phyloP scores from a whole-genome alignment of 23 tunicate genomes.

The Trididemnum clinides region DNA sequence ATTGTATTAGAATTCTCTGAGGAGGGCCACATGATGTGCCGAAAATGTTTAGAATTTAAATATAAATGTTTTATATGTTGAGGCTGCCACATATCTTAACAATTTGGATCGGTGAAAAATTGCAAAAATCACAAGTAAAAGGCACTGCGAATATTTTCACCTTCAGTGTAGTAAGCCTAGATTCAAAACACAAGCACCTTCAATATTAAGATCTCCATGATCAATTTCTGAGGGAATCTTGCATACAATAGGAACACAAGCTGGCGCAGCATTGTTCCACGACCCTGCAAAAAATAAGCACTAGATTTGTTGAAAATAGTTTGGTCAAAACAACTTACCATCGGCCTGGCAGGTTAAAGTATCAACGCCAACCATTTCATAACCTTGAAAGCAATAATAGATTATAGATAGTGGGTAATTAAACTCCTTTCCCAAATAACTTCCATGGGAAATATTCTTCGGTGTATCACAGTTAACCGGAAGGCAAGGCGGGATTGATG shows the following conservation, averaged over 20 bases:
- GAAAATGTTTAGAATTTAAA: too few species aligned
- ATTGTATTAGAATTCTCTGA: too few species aligned
- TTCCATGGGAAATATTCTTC: constrained; percentile 34
- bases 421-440: constrained; percentile 39
- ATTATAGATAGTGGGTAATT: constrained; percentile 33
- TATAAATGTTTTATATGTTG: too few species aligned
- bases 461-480: constrained; percentile 80
- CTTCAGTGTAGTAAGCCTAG: too few species aligned
- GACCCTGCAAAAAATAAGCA: neutral
- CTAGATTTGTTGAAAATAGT: neutral
- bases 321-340: constrained; percentile 23
- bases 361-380: constrained; percentile 43
- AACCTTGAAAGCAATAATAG: constrained; percentile 77
- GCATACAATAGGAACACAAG: constrained; percentile 55
- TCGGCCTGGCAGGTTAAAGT: constrained; percentile 42
- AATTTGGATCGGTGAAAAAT: too few species aligned
- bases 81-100: too few species aligned
- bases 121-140: too few species aligned
- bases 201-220: constrained; percentile 8
- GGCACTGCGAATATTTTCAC: too few species aligned
- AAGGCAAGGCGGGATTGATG: constrained; percentile 46
- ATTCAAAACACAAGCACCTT: too few species aligned
- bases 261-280: constrained; percentile 36
- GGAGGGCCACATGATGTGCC: too few species aligned
- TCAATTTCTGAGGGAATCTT: constrained; percentile 20